Conservation (phyloP, 2,113 vertebrate species). For the Scopus umbretta region DNA sequence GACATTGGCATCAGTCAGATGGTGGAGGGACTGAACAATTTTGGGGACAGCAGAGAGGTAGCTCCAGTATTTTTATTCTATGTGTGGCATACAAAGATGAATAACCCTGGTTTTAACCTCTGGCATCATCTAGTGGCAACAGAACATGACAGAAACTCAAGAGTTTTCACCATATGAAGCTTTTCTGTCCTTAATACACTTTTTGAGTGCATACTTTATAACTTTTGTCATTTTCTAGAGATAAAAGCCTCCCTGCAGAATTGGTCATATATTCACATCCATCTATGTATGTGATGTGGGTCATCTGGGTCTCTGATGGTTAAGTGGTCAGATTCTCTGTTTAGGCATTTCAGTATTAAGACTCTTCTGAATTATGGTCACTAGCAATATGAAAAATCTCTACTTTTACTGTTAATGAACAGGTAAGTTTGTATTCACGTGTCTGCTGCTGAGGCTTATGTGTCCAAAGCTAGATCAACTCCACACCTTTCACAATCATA, state of each 20-base stretch:
- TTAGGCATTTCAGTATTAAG: not conserved
- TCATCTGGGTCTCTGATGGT: not conserved
- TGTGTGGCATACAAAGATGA: not conserved
- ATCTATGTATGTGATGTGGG: not conserved
- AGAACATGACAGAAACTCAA: not conserved
- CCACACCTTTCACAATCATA: not conserved
- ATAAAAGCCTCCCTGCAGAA: not conserved
- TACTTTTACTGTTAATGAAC: not conserved
- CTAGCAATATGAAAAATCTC: not conserved
- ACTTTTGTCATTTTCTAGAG: not conserved
- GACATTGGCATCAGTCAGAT: not conserved
- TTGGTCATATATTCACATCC: not conserved
- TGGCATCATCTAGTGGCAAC: not conserved
- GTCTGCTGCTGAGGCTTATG: not conserved
- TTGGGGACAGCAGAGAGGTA: not conserved
- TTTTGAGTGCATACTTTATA: not conserved
- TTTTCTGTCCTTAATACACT: not conserved
- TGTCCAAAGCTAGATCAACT: not conserved
- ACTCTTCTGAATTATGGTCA: not conserved
- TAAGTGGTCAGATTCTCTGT: not conserved
- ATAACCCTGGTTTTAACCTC: not conserved
- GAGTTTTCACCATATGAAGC: not conserved
- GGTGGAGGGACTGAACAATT: not conserved
- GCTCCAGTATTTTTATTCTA: not conserved
- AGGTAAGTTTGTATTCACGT: not conserved